Evolutionary conservation across 1,140 invertebrate species (phyloP).

Genomic region (Calosoma granatense): DNA sequence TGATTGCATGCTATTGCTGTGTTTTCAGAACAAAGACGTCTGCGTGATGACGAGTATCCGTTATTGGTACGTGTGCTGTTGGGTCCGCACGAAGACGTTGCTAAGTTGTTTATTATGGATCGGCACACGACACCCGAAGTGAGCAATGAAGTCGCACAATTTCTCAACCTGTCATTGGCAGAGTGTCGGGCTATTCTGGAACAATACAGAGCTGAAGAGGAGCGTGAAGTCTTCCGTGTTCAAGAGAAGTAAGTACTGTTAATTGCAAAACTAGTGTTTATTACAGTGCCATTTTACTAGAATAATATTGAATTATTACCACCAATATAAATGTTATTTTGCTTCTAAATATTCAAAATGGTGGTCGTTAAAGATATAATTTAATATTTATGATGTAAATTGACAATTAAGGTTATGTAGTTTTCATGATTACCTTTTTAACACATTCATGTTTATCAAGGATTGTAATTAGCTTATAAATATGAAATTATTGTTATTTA

Average conservation of each 20-base stretch:
- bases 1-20: slow-evolving; percentile 13
- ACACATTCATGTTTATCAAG: too few species aligned
- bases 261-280: not conserved
- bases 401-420: too few species aligned
- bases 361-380: too few species aligned
- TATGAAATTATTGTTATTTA: too few species aligned
- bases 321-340: not conserved
- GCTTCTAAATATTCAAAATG: too few species aligned
- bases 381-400: too few species aligned
- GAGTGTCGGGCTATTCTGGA: slow-evolving; percentile 70
- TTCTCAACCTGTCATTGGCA: slow-evolving; percentile 66
- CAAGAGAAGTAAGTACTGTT: slow-evolving; percentile 55
- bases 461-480: too few species aligned
- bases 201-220: slow-evolving; percentile 68
- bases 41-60: slow-evolving; percentile 71
- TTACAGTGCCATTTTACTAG: not conserved
- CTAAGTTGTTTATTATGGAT: slow-evolving; percentile 72
- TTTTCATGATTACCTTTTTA: too few species aligned
- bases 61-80: slow-evolving; percentile 64
- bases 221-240: slow-evolving; percentile 56
- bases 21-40: slow-evolving; percentile 57
- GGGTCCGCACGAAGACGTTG: slow-evolving; percentile 74
- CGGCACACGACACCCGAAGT: slow-evolving; percentile 61
- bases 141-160: slow-evolving; percentile 71
- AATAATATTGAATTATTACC: not conserved